Evolutionary conservation across 2,113 vertebrate species (phyloP), one percentile per base, ranked within the genome.

Genomic region (Candoia aspera): DNA sequence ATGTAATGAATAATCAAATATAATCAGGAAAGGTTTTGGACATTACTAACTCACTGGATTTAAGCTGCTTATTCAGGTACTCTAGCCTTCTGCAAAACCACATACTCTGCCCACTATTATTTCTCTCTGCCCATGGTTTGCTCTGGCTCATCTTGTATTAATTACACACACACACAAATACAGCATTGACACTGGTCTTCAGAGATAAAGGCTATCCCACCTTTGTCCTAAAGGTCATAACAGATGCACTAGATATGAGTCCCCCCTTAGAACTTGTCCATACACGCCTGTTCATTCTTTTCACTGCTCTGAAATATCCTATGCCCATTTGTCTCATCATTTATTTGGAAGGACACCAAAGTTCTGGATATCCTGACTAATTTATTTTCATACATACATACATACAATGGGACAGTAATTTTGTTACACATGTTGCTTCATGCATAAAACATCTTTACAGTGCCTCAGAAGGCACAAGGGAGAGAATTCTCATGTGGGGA

Each of bases 321-420:
- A 10, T 55, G 37, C 21, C 23, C 59, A 26, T 37, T 55, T 86
- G 23, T 60, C 46, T 64, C 10, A 3, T 54, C 59, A 64, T 37
- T 91, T 59, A 86, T 91, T 86, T 86, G 59, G 84, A 86, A 91
- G 59, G 12, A 86, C 49, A 64, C 42, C 59, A 86, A 62, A 23
- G 11, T 54, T 64, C 59, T 54, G 15, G 23, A 19, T 17, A 42
- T 19, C 49, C 53, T 86, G 15, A 53, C 37, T n/a, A n/a, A 33
- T 33, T 23, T 62, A 85, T 6, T 55, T 86, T 86, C 53, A 84
- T 11, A 57, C 10, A 49, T 15, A 91, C 62, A 62, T 62, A n/a
- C n/a, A 62, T 58, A 54, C 62, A 85, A 86, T 64, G 58, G 84
- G 53, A 13, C 59, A 86, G 12, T 49, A 33, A 68, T 68, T 91